Evolutionary conservation across 2,113 vertebrate genomes (phyloP).

Genomic region (Cephalopholis sonnerati): DNA sequence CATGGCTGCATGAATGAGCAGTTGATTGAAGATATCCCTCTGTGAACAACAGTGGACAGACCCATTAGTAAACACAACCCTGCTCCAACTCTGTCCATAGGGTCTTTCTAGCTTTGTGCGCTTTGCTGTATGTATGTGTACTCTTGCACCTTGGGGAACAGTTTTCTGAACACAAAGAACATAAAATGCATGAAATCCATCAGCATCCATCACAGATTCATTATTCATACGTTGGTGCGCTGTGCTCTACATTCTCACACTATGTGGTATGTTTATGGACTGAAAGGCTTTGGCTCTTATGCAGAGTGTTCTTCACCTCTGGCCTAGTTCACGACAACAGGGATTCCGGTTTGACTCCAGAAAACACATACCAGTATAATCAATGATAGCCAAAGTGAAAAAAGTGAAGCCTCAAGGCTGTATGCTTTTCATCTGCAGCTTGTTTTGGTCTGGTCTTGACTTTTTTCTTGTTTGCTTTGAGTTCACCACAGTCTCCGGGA

Average conservation of each 20-base stretch:
- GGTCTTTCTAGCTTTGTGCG: background rate
- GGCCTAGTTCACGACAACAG: conserved; percentile 27
- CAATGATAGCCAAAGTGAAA: conserved; percentile 5
- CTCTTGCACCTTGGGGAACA: conserved; percentile 15
- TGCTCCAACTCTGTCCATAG: background rate
- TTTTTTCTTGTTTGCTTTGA: background rate
- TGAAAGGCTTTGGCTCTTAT: conserved; percentile 22
- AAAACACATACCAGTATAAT: conserved; percentile 21
- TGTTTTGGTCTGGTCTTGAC: background rate
- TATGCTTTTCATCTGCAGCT: background rate
- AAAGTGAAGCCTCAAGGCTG: conserved; percentile 13
- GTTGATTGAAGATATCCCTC: conserved; percentile 94
- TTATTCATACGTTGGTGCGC: conserved; percentile 66
- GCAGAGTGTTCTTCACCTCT: conserved; percentile 42
- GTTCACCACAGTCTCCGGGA: background rate
- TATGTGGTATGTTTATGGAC: background rate
- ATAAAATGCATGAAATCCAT: conserved; percentile 50
- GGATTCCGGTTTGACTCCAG: conserved; percentile 24
- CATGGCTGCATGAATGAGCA: conserved; percentile 92
- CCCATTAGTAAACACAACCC: conserved; percentile 40
- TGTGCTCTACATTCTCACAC: conserved; percentile 41
- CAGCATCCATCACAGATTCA: conserved; percentile 67
- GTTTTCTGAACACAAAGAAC: conserved; percentile 32
- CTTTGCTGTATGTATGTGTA: conserved; percentile 15
- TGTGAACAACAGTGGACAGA: conserved; percentile 74